phyloP scores from a whole-genome alignment of 2,113 vertebrate species.

The Gambusia holbrooki region DNA sequence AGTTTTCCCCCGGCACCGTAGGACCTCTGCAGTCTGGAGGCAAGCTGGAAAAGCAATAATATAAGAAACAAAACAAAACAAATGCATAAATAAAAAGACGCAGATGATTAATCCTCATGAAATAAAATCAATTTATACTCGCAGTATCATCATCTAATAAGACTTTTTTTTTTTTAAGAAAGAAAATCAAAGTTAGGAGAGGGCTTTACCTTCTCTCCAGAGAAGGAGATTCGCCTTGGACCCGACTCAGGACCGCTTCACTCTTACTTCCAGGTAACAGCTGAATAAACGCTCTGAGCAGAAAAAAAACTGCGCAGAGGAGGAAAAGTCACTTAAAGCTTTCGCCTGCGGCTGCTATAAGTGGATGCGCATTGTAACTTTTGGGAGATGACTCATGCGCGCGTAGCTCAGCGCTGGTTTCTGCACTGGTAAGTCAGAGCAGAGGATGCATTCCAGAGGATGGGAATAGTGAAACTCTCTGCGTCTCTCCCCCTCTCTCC shows the following conservation, averaged over 20 bases:
- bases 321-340: slow-evolving; percentile 46
- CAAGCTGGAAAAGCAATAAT: slow-evolving; percentile 65
- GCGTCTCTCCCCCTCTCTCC: slow-evolving; percentile 51
- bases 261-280: slow-evolving; percentile 51
- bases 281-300: slow-evolving; percentile 41
- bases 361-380: slow-evolving; percentile 65
- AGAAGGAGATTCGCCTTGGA: slow-evolving; percentile 69
- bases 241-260: slow-evolving; percentile 55
- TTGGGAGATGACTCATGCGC: slow-evolving; percentile 51
- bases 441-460: slow-evolving; percentile 74
- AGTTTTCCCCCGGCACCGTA: slow-evolving; percentile 24
- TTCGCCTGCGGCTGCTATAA: slow-evolving; percentile 48
- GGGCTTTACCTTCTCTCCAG: slow-evolving; percentile 73
- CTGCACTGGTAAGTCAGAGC: slow-evolving; percentile 61
- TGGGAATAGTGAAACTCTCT: slow-evolving; percentile 64
- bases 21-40: slow-evolving; percentile 64
- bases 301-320: slow-evolving; percentile 42
- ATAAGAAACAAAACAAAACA: neutral
- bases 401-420: slow-evolving; percentile 60
- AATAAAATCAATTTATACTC: slow-evolving; percentile 15
- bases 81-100: slow-evolving; percentile 14
- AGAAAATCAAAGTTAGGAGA: neutral
- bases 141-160: neutral
- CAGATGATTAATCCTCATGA: slow-evolving; percentile 35
- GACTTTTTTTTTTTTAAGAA: no score